A percentile compares a stretch with the other conserved stretches of the same genome.
These are phyloP conservation scores for Pipistrellus nathusii DNA, from an alignment of 2,797 vertebrate species.

Conservation along the genomic window DNA sequence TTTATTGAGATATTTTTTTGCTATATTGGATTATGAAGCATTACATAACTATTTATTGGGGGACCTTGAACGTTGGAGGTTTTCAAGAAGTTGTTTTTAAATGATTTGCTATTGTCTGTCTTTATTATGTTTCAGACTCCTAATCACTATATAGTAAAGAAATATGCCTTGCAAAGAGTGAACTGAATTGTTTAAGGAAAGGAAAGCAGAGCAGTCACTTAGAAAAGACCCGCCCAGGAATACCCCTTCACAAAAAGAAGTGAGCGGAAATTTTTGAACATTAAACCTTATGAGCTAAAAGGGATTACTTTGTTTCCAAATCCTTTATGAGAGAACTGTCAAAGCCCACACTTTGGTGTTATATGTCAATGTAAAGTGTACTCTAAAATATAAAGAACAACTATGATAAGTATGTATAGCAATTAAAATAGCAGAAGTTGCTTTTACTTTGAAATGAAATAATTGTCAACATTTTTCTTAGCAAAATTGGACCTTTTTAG, in stretches of 20 bases:
- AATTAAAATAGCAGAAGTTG: background rate
- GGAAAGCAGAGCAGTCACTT: background rate
- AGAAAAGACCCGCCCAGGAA: background rate
- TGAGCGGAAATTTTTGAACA: background rate
- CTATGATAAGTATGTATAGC: background rate
- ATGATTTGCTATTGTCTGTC: background rate
- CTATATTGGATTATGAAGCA: background rate
- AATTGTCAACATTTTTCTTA: slow-evolving; percentile 14
- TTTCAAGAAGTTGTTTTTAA: background rate
- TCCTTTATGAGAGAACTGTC: background rate
- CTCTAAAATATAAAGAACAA: background rate
- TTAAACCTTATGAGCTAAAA: background rate
- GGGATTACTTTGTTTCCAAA: background rate
- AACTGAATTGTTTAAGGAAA: background rate
- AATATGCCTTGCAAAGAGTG: background rate
- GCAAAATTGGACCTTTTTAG: slow-evolving; percentile 27
- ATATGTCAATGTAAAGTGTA: background rate
- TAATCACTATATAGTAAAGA: background rate
- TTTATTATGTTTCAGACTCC: background rate
- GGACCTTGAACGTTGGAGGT: background rate
- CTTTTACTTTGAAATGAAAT: slow-evolving; percentile 11
- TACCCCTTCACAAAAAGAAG: background rate
- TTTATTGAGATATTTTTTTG: background rate
- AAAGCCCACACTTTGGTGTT: background rate
- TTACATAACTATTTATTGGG: background rate